Evolutionary conservation across 2,113 vertebrate genomes (phyloP).

Genomic region (Psephotus haematonotus): DNA sequence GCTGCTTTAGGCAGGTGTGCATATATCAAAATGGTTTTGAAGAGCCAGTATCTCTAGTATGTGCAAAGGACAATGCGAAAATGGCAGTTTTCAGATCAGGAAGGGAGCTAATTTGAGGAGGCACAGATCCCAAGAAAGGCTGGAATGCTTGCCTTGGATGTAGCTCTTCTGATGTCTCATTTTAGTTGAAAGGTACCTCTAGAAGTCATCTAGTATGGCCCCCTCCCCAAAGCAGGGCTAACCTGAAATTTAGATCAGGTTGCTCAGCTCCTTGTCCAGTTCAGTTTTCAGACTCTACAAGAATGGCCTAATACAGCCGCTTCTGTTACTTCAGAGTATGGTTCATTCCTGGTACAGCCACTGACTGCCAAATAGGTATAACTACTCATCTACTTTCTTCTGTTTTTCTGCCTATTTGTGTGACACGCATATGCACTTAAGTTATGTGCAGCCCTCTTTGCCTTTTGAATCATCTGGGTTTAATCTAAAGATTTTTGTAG

Average conservation of each 20-base stretch:
- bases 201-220: neutral
- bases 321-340: neutral
- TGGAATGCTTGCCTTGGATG: neutral
- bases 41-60: neutral
- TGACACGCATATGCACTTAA: neutral
- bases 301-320: neutral
- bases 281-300: neutral
- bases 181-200: neutral
- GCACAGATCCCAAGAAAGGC: neutral
- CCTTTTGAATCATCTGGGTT: neutral
- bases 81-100: neutral
- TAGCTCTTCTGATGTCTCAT: neutral
- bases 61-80: neutral
- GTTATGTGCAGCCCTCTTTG: neutral
- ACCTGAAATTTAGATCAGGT: neutral
- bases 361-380: neutral
- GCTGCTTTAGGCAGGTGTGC: neutral
- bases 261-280: neutral
- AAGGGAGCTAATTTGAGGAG: neutral
- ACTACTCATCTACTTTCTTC: neutral
- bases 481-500: neutral
- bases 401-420: neutral
- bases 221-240: neutral
- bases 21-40: neutral
- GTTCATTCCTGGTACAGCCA: neutral